phyloP scores from a whole-genome alignment of 2,797 vertebrate genomes.

The Buceros bicornis region DNA sequence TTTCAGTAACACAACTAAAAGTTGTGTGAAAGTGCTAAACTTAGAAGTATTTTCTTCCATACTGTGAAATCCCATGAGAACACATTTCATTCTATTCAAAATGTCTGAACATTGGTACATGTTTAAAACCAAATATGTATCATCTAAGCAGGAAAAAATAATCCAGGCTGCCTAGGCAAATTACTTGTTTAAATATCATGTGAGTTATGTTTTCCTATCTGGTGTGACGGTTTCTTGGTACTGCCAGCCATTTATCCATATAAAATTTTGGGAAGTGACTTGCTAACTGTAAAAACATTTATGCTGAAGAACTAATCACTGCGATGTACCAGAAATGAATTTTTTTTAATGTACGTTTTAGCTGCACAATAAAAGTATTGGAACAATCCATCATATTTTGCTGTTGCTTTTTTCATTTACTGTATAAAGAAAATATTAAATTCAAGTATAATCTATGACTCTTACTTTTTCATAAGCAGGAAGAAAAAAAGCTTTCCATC shows the following conservation, averaged over 20 bases:
- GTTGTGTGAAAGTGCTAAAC: neutral
- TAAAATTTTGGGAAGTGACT: neutral
- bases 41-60: neutral
- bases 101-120: neutral
- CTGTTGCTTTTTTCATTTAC: neutral
- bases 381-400: neutral
- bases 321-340: neutral
- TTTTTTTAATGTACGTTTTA: neutral
- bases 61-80: neutral
- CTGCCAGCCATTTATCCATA: neutral
- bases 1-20: neutral
- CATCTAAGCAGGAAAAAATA: neutral
- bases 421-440: neutral
- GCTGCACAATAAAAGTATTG: neutral
- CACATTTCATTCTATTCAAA: neutral
- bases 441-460: neutral
- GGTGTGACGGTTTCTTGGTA: neutral
- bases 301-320: neutral
- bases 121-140: neutral
- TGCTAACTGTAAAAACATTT: neutral
- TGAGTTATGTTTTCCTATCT: neutral
- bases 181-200: neutral
- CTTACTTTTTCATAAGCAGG: neutral
- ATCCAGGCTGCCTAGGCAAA: neutral
- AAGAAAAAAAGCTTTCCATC: neutral